Evolutionary conservation across 2,888 invertebrate species (phyloP), one percentile per base, ranked within the genome.

Genomic region (Apamea sordens): DNA sequence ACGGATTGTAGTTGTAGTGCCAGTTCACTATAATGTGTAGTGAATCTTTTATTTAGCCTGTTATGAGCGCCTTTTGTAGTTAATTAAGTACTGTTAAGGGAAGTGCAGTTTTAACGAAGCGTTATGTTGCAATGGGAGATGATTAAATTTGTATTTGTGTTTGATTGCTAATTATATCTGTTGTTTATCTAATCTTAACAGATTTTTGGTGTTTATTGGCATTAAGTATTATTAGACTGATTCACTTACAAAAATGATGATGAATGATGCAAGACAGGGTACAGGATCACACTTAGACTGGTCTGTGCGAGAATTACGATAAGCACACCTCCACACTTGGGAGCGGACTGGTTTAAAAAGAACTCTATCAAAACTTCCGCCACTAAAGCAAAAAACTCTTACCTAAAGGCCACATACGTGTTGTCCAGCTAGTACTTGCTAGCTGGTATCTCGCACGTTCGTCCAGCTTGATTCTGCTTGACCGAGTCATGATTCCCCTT

Each of bases 1-100:
- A 87, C 69, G 79, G 83, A 84, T 89, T 89, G 85, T 36, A 18
- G n/a, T 65, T 79, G 21, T 41, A 53, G 18, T 28, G 18, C 0
- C 18, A 44, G 21, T 44, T 32, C 24, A 59, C 11, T 63, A 70
- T 24, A 71, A 47, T 61, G 63, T 74, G 67, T 47, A 44, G 47
- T 61, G 64, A 77, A 73, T 76, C 50, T 82, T 76, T 70, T 76
- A 84, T 79, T 79, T 41, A 68, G 44, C 59, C 32, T 41, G 41
- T 61, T 83, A 85, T 68, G 67, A 79, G 70, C 21, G n/a, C 63
- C 13, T 68, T 71, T 79, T 32, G 41, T 67, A 28, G 18, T 44
- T 71, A 70, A 82, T 82, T 77, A 67, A 69, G 53, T 69, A 32
- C 53, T 74, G n/a, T 68, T 71, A 70, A 63, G 53, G 28, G 10